Base-by-base conservation (phyloP, 2,888 invertebrate species). In the Aromia moschata region DNA sequence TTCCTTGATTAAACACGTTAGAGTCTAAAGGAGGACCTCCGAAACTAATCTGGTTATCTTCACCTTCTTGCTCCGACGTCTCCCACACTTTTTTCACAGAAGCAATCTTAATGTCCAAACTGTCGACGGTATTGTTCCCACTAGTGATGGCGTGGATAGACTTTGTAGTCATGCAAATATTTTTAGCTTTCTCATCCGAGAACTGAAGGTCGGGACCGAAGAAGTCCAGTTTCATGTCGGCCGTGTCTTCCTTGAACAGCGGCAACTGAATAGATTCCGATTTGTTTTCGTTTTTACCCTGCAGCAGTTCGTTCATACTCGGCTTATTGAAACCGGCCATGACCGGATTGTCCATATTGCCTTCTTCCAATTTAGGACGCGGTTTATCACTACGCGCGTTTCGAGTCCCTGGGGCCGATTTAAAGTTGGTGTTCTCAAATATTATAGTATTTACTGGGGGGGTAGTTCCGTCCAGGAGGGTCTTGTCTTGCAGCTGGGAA, bases 81-180 rank as follows among this genome's bases (percentile, higher is more conserved):
- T 93, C 93, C 93, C 93, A 93, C 12, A 91, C 91, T 64, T 92
- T 93, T 81, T 96, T 96, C 40, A 96, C 96, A 65, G 94, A 93
- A 31, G 94, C 94, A 71, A 96, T 96, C 83, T 96, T 96, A 82
- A 93, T 87, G 82, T 94, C 94, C 68, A 96, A 86, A 11, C 77
- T 77, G 80, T 96, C 96, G 33, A 94, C 94, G 33, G 94, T 92
- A 65, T 92, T 88, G 70, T 92, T 91, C 53, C 89, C 86, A 43
- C 87, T 86, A 74, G 84, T 84, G 14, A 80, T 80, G 20, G 83
- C 81, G 67, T 87, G 86, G 68, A 89, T 88, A 0, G 85, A 83
- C 57, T 72, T 56, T 83, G 80, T n/a, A 87, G 84, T 52, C 71
- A 88, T 76, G 40, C 78, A 79, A 45, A 84, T 73, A 67, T 80